Evolutionary conservation across 2,888 invertebrate species (phyloP), one percentile per base, ranked within the genome.

Genomic region (Lycia hirtaria): DNA sequence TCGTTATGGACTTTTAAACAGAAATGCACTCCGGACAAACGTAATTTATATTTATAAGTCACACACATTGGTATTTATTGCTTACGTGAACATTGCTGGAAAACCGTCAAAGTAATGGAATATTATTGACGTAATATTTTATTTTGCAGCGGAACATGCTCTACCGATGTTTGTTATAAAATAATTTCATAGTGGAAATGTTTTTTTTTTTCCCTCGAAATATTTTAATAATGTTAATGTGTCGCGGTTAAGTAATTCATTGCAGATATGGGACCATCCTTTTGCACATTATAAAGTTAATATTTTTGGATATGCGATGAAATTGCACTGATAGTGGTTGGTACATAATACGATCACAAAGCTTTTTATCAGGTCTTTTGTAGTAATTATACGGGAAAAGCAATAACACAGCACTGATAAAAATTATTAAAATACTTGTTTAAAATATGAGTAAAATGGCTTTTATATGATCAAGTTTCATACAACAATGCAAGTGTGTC

Each of bases 271-370:
- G 69, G 69, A 72, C 71, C 72, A n/a, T 26, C 69, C 63, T 72
- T 78, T 75, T 68, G 70, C 71, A 73, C 70, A 69, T 73, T 76
- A 73, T 75, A 68, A 76, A 74, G 71, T 72, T 64, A 71, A 67
- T 72, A 78, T 80, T 80, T 77, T 73, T 70, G 68, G 70, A 66
- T 75, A 81, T 75, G 73, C 73, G 84, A 83, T 84, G 77, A 77
- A 78, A 81, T 76, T 73, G 74, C 71, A 56, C 62, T 67, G 85
- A 84, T 85, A 83, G n/a, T 37, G 24, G 28, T 7, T 5, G 19
- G 28, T 24, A 37, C n/a, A n/a, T n/a, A 38, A 30, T 24, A 26
- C 9, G 30, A 57, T 32, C 32, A 57, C 41, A 52, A 43, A 37
- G 30, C 24, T 24, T 50, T 50, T 45, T 44, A 19, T 44, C 40